These are phyloP conservation scores for Coelopa pilipes DNA, from an alignment of 2,888 invertebrate genomes.

Conservation along the genomic window DNA sequence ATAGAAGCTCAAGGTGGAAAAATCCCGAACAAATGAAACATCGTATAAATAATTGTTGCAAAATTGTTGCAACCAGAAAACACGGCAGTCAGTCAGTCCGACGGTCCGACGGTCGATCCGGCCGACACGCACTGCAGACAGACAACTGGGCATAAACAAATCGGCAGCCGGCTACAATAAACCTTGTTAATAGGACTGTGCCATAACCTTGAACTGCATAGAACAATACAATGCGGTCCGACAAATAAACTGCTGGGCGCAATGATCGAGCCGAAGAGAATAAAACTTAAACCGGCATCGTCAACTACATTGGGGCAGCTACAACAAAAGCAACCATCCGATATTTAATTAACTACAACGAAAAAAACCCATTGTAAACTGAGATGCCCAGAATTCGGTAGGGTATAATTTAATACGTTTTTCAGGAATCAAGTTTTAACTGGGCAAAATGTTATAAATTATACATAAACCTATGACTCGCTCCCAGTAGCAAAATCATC, in stretches of 20 bases:
- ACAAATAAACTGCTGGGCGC: neutral
- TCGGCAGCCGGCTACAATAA: slow-evolving; percentile 53
- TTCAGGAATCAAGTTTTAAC: slow-evolving; percentile 15
- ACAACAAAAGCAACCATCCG: neutral
- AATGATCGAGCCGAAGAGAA: neutral
- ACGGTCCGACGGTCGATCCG: neutral
- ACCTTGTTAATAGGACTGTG: slow-evolving; percentile 56
- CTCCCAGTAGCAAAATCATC: slow-evolving; percentile 38
- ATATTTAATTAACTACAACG: no score
- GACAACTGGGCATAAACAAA: slow-evolving; percentile 14
- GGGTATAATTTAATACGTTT: slow-evolving; percentile 61
- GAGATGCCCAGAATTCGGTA: slow-evolving; percentile 41
- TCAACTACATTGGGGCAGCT: neutral
- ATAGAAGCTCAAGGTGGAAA: slow-evolving; percentile 52
- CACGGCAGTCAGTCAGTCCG: slow-evolving; percentile 2
- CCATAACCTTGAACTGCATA: slow-evolving; percentile 60
- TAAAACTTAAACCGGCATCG: neutral
- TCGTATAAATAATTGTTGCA: slow-evolving; percentile 62
- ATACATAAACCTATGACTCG: slow-evolving; percentile 50
- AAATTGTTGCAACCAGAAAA: neutral
- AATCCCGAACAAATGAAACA: slow-evolving; percentile 65
- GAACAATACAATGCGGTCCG: neutral
- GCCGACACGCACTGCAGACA: no score
- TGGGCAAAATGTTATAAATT: slow-evolving; percentile 63
- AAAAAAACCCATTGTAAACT: no score